Base-by-base conservation (phyloP, 2,113 vertebrate species). In the Turnix velox region DNA sequence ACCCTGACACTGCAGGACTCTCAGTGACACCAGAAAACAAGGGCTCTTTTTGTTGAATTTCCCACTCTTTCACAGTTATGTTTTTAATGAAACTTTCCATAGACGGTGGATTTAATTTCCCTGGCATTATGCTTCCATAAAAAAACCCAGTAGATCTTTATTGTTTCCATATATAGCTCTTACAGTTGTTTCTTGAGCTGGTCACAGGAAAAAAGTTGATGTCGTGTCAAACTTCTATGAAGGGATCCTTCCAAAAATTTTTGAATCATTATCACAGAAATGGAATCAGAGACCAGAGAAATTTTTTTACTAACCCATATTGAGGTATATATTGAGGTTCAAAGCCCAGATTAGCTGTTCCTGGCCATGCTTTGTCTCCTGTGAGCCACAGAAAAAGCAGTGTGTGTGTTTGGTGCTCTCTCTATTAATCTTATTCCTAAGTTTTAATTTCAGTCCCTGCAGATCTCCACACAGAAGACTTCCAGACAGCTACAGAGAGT, bases 1-100 rank as follows among this genome's bases (percentile, higher is more conserved):
- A 90, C 51, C 37, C 68, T 95, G 48, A 92, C 33, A 51, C 80
- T 67, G 87, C 24, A 94, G n/a, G 40, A 83, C 52, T 91, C 39
- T 62, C 63, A 62, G 68, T 90, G 84, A 37, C 28, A 67, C 25
- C 57, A 74, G 74, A 65, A 96, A 96, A 87, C 62, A 96, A 94
- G 28, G 27, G 5, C 63, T 65, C 49, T 58, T 96, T 95, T 88
- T 94, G 61, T 85, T 90, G 49, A 83, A 69, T 86, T 73, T n/a
- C 54, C 74, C 12, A 59, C 48, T 81, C 63, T 87, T 84, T 80
- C 24, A 42, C 62, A 88, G 88, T 79, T 86, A 91, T 78, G 52
- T 71, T 93, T 96, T 96, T 87, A 97, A 92, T 95, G 86, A 90
- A 93, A 93, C 61, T 88, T 80, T 89, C 94, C 74, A 55, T 83